Evolutionary conservation across 1,140 invertebrate genomes (phyloP), one percentile per base, ranked within the genome.

Genomic region (Drosophila miranda): DNA sequence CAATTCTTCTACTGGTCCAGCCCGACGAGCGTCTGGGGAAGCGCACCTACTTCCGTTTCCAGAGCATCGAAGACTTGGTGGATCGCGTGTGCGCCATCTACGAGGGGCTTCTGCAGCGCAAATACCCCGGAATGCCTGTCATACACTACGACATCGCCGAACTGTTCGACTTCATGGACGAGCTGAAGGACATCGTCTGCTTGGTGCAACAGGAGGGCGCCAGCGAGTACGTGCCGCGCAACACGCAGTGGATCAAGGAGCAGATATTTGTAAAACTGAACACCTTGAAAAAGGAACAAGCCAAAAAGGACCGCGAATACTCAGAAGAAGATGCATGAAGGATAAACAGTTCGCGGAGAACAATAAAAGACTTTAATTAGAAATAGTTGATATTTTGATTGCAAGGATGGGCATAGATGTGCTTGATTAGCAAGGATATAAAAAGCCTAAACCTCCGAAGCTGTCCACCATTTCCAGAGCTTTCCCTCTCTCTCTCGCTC

Each of bases 191-290:
- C 6, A 16, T 55, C 23, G 11, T 5, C 14, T 26, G 23, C 4
- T 14, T 55, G 53, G 53, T 55, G 3, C 16, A 43, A 3, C 41
- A 44, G 16, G 14, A 8, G 6, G 52, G 2, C 13, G 43, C 16
- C 9, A 41, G 28, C 6, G 43, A 19, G 7, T 54, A 54, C 26
- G 19, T n/a, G 19, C 21, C 52, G n/a, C 26, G 16, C 9, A 43
- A 11, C 6, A 43, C 3, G 41, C 11, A 55, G 0, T 55, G 52
- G 52, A 55, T 55, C 41, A 55, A 55, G 9, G 28, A 30, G 8
- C 28, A 30, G 28, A 30, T 30, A 30, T 8, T 8, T 30, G 8
- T 8, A 8, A 30, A 30, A 8, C 28, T 30, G 28, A 0, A 9
- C 28, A 8, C 8, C 30, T 9, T 30, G 30, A 30, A 30, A 30